A percentile compares a stretch with the other conserved stretches of the same genome.
Conservation (phyloP, 1,140 invertebrate genomes). For the Cydia fagiglandana region DNA sequence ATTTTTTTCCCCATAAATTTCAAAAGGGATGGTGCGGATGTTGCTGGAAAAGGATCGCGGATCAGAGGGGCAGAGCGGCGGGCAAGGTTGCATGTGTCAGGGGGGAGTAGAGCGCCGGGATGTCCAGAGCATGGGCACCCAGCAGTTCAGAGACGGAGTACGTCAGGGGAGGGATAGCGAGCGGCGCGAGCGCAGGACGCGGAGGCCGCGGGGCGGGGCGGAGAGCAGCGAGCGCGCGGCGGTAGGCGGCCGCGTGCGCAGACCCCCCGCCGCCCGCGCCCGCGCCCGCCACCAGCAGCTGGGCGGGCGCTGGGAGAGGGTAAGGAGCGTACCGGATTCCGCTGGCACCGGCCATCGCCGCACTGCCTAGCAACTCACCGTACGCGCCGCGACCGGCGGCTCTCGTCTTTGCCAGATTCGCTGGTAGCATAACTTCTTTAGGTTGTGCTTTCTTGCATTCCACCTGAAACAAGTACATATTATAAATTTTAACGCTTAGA, state of each 20-base stretch:
- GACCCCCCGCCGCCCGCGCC: constrained; percentile 66
- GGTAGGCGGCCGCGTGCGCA: constrained; percentile 62
- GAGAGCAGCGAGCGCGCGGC: constrained; percentile 73
- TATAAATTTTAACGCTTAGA: constrained; percentile 2
- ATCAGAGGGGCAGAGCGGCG: constrained; percentile 83
- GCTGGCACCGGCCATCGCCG: constrained; percentile 77
- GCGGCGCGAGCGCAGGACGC: constrained; percentile 69
- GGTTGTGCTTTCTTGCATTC: constrained; percentile 99
- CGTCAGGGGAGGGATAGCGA: constrained; percentile 65
- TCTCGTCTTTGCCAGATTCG: constrained; percentile 95
- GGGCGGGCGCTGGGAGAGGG: constrained; percentile 80
- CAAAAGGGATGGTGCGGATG: constrained; percentile 76
- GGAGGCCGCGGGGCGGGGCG: constrained; percentile 66
- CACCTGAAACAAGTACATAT: constrained; percentile 86
- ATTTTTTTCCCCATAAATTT: constrained; percentile 30
- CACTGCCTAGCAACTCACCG: constrained; percentile 96
- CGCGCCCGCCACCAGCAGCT: constrained; percentile 79
- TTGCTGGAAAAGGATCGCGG: constrained; percentile 76
- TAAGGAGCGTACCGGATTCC: constrained; percentile 84
- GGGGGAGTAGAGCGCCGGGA: constrained; percentile 72
- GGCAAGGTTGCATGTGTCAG: constrained; percentile 67
- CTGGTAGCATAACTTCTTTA: constrained; percentile 99
- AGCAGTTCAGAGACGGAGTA: constrained; percentile 76
- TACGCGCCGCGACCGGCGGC: constrained; percentile 94
- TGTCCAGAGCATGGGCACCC: constrained; percentile 72